Percentiles rank a stretch among this genome's conserved stretches.
phyloP scores from a whole-genome alignment of 2,888 invertebrate species.

The Aproaerema taeniolella region DNA sequence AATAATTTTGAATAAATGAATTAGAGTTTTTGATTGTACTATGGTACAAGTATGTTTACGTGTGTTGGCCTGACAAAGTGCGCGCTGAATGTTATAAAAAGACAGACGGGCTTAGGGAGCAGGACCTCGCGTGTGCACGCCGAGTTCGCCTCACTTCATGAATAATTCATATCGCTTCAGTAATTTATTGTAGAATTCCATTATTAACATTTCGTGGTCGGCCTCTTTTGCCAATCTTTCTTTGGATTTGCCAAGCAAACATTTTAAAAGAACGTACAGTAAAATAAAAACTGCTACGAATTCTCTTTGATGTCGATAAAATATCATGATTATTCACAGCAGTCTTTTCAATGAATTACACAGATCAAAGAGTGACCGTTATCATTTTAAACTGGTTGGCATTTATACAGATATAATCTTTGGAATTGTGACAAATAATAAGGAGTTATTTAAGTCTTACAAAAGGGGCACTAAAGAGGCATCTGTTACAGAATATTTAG shows the following conservation, averaged over 20 bases:
- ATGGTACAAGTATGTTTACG: too few species aligned
- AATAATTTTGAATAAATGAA: too few species aligned
- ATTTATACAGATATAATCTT: too few species aligned
- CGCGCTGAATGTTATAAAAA: conserved; percentile 17
- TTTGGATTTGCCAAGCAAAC: conserved; percentile 14
- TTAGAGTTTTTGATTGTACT: too few species aligned
- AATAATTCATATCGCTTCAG: conserved; percentile 37
- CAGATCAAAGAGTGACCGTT: too few species aligned
- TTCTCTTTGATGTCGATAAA: neutral
- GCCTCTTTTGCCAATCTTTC: conserved; percentile 20
- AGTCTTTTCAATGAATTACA: too few species aligned
- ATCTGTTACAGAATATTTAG: conserved; percentile 38
- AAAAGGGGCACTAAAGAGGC: conserved; percentile 22
- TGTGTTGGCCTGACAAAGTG: conserved; percentile 8
- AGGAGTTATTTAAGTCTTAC: conserved; percentile 17
- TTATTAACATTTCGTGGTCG: conserved; percentile 31
- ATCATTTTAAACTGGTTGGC: too few species aligned
- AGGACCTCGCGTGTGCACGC: conserved; percentile 28
- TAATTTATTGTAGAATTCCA: conserved; percentile 37
- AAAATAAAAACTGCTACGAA: neutral
- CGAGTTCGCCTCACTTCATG: conserved; percentile 29
- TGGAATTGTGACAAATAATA: conserved; percentile 5
- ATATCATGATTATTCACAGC: neutral
- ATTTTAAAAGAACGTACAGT: conserved; percentile 2
- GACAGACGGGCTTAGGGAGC: conserved; percentile 20